Percentiles rank a stretch among this genome's conserved stretches.
Conservation (phyloP, 2,797 vertebrate species). For the Heterohyrax brucei region DNA sequence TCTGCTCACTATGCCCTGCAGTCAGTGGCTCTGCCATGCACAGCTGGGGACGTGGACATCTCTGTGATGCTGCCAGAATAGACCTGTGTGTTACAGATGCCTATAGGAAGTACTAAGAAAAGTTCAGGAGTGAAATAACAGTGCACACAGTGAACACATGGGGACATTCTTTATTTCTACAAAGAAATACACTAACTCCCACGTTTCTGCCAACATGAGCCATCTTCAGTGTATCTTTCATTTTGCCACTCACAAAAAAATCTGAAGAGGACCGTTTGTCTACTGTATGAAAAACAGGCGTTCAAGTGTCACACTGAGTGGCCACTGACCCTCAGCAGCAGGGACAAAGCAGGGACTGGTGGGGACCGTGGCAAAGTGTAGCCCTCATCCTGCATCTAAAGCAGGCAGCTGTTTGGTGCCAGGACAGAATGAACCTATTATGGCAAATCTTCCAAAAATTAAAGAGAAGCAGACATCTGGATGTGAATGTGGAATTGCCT, state of each 20-base stretch:
- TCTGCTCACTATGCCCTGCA: background rate
- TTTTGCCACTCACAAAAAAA: background rate
- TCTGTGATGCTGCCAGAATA: slow-evolving; percentile 64
- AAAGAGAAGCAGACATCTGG: background rate
- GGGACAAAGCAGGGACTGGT: background rate
- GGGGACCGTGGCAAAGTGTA: too few relatives aligned
- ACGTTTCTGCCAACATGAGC: background rate
- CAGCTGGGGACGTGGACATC: background rate
- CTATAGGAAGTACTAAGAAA: background rate
- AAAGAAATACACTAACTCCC: background rate
- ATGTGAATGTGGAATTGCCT: background rate
- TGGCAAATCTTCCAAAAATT: background rate
- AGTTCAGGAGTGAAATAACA: background rate
- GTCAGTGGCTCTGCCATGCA: slow-evolving; percentile 54
- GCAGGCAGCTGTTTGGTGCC: background rate
- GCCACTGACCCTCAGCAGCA: accelerated
- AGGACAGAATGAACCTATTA: background rate
- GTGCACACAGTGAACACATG: background rate
- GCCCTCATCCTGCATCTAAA: background rate
- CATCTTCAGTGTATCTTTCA: background rate
- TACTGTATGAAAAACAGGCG: background rate
- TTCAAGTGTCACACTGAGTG: background rate
- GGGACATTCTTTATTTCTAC: background rate
- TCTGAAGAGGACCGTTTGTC: background rate
- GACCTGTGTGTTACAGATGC: background rate